Evolutionary conservation across 2,888 invertebrate genomes (phyloP).

Genomic region (Sesia bembeciformis): DNA sequence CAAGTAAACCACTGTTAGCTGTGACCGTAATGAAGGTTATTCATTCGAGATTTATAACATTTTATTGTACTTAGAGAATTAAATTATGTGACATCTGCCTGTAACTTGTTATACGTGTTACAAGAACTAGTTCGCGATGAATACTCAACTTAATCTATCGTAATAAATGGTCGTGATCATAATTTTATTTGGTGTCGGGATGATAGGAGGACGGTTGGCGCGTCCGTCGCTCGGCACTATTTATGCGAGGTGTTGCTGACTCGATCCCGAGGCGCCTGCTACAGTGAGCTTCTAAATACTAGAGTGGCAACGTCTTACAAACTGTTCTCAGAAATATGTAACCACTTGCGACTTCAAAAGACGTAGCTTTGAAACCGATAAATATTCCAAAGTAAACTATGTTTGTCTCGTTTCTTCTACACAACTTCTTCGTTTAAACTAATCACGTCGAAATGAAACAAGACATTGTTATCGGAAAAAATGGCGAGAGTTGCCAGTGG

Average conservation of each 20-base stretch:
- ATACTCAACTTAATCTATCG: constrained; percentile 30
- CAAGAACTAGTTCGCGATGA: constrained; percentile 20
- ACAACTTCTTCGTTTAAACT: too few relatives aligned
- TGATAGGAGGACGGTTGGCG: constrained; percentile 39
- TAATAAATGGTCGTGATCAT: constrained; percentile 51
- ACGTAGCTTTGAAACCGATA: too few relatives aligned
- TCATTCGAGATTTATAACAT: neutral
- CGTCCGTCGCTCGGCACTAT: constrained; percentile 40
- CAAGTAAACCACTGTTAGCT: constrained; percentile 23
- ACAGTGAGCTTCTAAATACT: too few relatives aligned
- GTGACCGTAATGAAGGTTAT: constrained; percentile 6
- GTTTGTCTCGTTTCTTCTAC: too few relatives aligned
- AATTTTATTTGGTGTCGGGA: constrained; percentile 51
- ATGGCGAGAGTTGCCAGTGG: too few relatives aligned
- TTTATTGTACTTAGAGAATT: neutral
- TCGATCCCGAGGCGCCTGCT: constrained; percentile 46
- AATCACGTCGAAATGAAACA: too few relatives aligned
- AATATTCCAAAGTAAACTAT: too few relatives aligned
- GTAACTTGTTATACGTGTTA: neutral
- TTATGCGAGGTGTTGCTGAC: constrained; percentile 52
- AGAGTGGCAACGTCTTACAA: too few relatives aligned
- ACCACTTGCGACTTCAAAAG: too few relatives aligned
- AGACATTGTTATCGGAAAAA: too few relatives aligned
- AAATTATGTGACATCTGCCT: neutral
- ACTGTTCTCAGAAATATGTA: too few relatives aligned